Base-by-base conservation (phyloP, 30 jellyfish, hydroid and myxozoan species). In the Cassiopea andromeda region DNA sequence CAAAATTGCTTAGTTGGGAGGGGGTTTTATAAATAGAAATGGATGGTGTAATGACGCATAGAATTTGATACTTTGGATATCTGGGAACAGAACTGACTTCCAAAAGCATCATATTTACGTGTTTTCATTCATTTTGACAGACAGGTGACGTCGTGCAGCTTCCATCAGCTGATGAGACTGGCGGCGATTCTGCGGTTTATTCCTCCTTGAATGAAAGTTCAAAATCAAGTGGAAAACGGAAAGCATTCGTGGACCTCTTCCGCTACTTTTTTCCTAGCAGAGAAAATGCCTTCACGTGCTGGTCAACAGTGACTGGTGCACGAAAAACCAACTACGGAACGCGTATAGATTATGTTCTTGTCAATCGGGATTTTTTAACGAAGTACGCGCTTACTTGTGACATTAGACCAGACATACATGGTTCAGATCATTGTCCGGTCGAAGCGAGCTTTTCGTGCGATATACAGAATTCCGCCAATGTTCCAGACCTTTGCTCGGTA, bases 371-470 rank as follows among this genome's bases (percentile, higher is more conserved):
- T 10, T 82, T 96, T 66, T 73, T 60, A 1, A 12, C 14, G 43
- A 80, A 69, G 12, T 18, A 73, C 69, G 97, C 92, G 2, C 75
- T 59, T 15, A 18, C 82, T 2, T 91, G 97, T 72, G 94, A 73
- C 84, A 89, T 96, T 48, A 96, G 95, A 43, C 96, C 98, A 3
- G 99, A 96, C 50, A 85, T 96, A 1, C 88, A 88, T 50, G 98
- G 99, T 46, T 96, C 99, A 27, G 99, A 96, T 74, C 99, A 96
- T 77, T 96, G 99, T 61, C 99, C 99, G 7, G 98, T 96, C 61
- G 98, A 60, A 75, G 97, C 97, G 7, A 83, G 44, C 4, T 88
- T 96, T 68, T 49, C 60, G 7, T 77, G 91, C 77, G 87, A 69
- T 43, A 50, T 96, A 15, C 54, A 57, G n/a, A 66, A 92, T 7